Evolutionary conservation across 2,797 vertebrate species (phyloP).

Genomic region (Anabas testudineus): DNA sequence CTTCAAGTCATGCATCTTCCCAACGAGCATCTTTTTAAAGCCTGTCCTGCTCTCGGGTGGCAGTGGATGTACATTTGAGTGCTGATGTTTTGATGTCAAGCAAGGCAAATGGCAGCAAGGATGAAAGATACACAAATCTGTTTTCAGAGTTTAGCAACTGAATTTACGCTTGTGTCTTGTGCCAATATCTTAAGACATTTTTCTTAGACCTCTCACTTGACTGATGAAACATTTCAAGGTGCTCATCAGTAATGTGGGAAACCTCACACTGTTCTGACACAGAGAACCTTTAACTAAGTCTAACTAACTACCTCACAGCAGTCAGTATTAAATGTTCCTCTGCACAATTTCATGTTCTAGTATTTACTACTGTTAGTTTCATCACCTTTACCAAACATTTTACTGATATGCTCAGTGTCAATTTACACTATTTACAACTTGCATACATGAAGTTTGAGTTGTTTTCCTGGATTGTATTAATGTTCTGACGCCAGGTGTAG

Average conservation of each 20-base stretch:
- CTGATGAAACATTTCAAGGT: conserved; percentile 30
- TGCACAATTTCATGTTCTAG: not conserved
- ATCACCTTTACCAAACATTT: no score
- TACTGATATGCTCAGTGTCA: no score
- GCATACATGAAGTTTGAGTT: no score
- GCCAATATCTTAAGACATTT: not conserved
- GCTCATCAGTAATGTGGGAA: conserved; percentile 28
- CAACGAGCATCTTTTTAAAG: conserved; percentile 40
- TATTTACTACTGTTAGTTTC: no score
- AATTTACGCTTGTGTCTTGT: not conserved
- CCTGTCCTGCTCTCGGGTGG: conserved; percentile 35
- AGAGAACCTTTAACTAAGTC: no score
- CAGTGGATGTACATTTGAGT: conserved; percentile 42
- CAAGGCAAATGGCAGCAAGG: conserved; percentile 33
- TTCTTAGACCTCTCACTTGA: not conserved
- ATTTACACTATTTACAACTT: no score
- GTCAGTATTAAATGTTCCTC: not conserved
- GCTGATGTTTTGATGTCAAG: conserved; percentile 58
- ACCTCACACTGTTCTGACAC: conserved; percentile 6
- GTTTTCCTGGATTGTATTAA: no score
- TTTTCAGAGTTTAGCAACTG: not conserved
- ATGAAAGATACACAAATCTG: conserved; percentile 26
- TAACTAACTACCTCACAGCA: no score
- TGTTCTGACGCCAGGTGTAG: no score
- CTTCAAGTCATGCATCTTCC: conserved; percentile 39